Evolutionary conservation across 1,140 invertebrate species (phyloP), one percentile per base, ranked within the genome.

Genomic region (Cyphomyrmex costatus): DNA sequence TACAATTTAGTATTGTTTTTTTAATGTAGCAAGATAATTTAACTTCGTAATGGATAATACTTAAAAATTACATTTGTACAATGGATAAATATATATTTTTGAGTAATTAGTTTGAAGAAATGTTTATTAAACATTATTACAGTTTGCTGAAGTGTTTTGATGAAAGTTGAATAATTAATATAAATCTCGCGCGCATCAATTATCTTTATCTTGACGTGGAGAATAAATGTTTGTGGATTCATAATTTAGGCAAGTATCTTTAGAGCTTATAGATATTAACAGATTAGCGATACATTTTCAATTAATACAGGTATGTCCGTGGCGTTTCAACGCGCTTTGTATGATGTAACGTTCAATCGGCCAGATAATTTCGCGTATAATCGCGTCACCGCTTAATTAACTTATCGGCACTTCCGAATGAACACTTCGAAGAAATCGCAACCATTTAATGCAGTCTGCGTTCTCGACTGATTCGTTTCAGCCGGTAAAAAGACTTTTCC

Each of bases 401-500:
- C 36, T 83, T 73, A 83, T 80, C 68, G 36, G 24, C 53, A 42
- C 16, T 74, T 74, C 36, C 68, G 56, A 60, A 61, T 27, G 68
- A 74, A 27, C 53, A 83, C 36, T 73, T 82, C 27, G 79, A 71
- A 46, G 58, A 70, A 83, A 83, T 73, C 36, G 79, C 73, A 60
- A 83, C 42, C 27, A 56, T 87, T 88, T 87, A 87, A 82, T 76
- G n/a, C 30, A 77, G 16, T 68, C 27, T 51, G 27, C 56, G 51
- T 77, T 83, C 70, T 46, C 30, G 42, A 66, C 56, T 76, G 73
- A 86, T 86, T 63, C 33, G 77, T 70, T 77, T 42, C 56, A 82
- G 19, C 36, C 19, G 66, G 61, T 27, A 63, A 84, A 63, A 89
- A 80, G 71, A 74, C 68, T 33, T 51, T 73, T 24, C n/a, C 2